Evolutionary conservation across 2,888 invertebrate genomes (phyloP).

Genomic region (Arge pagana): DNA sequence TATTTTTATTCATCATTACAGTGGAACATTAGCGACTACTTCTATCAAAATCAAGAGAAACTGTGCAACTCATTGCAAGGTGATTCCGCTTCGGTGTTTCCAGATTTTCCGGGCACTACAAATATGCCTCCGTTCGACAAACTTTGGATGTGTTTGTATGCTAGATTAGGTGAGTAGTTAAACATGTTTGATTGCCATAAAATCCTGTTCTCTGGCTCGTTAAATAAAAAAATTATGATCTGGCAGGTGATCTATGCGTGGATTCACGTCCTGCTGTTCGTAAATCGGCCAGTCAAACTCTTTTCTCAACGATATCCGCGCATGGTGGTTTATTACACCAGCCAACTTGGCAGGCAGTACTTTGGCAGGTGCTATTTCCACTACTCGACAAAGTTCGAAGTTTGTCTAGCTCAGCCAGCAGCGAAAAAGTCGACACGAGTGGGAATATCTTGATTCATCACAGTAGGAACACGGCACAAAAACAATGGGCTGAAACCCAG

Average conservation of each 20-base stretch:
- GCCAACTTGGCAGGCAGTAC: slow-evolving; percentile 90
- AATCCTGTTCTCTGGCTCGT: slow-evolving; percentile 7
- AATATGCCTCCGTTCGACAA: slow-evolving; percentile 89
- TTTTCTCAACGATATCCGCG: slow-evolving; percentile 96
- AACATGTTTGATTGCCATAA: slow-evolving; percentile 24
- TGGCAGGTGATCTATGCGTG: slow-evolving; percentile 83
- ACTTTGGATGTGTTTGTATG: slow-evolving; percentile 95
- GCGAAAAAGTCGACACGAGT: slow-evolving; percentile 84
- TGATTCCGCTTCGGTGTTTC: slow-evolving; percentile 74
- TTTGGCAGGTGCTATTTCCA: slow-evolving; percentile 96
- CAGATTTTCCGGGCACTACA: slow-evolving; percentile 81
- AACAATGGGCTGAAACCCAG: slow-evolving; percentile 99
- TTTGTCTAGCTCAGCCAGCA: slow-evolving; percentile 72
- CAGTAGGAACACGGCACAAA: slow-evolving; percentile 96
- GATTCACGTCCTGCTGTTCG: slow-evolving; percentile 94
- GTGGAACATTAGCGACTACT: slow-evolving; percentile 99
- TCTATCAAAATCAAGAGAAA: slow-evolving; percentile 92
- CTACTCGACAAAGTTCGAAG: slow-evolving; percentile 88
- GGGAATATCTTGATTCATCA: slow-evolving; percentile 97
- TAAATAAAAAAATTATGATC: slow-evolving; percentile 4
- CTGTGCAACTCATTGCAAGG: slow-evolving; percentile 73
- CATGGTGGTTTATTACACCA: slow-evolving; percentile 88
- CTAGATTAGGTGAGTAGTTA: slow-evolving; percentile 68
- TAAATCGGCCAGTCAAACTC: slow-evolving; percentile 95
- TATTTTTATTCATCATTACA: too few relatives aligned